Evolutionary conservation across 1,140 invertebrate species (phyloP).

Genomic region (Ostrea denselamellosa): DNA sequence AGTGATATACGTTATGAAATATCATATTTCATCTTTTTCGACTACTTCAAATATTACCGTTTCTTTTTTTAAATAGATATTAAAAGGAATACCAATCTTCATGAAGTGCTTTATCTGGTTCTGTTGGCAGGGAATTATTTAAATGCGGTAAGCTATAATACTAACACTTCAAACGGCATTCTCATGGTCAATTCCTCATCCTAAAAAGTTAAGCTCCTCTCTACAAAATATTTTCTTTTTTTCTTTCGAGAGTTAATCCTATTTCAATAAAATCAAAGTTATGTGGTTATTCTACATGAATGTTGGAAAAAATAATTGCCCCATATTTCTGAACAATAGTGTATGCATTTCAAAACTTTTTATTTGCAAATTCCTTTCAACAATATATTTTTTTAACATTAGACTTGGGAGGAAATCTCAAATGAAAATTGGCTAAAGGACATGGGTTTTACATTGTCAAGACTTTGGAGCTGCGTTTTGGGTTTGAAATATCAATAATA

Average conservation of each 20-base stretch:
- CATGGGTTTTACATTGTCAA: not conserved
- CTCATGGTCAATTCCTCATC: not conserved
- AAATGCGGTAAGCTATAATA: slow-evolving; percentile 74
- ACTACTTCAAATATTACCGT: slow-evolving; percentile 25
- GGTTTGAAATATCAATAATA: slow-evolving; percentile 30
- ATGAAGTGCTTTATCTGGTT: slow-evolving; percentile 76
- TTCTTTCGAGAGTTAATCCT: slow-evolving; percentile 7
- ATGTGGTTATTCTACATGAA: not conserved
- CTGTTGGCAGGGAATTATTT: slow-evolving; percentile 78
- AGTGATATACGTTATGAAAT: not conserved
- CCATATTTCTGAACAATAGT: not conserved
- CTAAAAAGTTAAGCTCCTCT: slow-evolving; percentile 28
- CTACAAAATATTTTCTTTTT: not conserved
- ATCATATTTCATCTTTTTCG: not conserved
- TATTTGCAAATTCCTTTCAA: slow-evolving; percentile 1
- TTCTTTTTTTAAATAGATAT: slow-evolving; percentile 71
- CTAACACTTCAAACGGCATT: not conserved
- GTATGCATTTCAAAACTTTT: slow-evolving; percentile 3
- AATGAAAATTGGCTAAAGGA: slow-evolving; percentile 1
- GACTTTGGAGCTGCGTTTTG: not conserved
- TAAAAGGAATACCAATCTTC: slow-evolving; percentile 73
- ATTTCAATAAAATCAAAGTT: slow-evolving; percentile 34
- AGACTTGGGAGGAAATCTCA: not conserved
- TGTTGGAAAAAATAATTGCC: slow-evolving; percentile 6
- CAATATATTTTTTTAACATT: slow-evolving; percentile 29